Evolutionary conservation across 1,140 invertebrate genomes (phyloP).

Genomic region (Halictus rubicundus): DNA sequence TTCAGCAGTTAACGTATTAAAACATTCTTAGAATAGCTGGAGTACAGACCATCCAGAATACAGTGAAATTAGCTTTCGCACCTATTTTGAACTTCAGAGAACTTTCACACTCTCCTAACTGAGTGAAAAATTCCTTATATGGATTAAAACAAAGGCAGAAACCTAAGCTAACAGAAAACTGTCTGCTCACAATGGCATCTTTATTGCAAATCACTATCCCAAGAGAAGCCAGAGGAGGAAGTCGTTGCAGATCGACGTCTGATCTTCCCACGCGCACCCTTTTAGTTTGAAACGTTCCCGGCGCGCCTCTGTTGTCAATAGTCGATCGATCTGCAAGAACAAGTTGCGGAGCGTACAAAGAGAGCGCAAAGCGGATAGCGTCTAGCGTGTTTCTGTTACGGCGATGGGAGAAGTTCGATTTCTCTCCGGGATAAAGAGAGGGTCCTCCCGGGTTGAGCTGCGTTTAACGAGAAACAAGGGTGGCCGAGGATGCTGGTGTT

Average conservation of each 20-base stretch:
- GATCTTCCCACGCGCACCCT: background rate
- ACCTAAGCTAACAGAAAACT: too few relatives aligned
- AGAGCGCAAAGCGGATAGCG: background rate
- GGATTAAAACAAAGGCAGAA: too few relatives aligned
- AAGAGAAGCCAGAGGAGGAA: too few relatives aligned
- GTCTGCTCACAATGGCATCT: too few relatives aligned
- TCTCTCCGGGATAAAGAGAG: slow-evolving; percentile 1
- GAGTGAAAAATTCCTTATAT: too few relatives aligned
- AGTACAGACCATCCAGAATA: too few relatives aligned
- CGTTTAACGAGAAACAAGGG: slow-evolving; percentile 64
- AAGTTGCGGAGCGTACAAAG: background rate
- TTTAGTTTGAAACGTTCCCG: background rate
- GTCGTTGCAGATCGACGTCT: too few relatives aligned
- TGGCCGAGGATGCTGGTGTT: slow-evolving; percentile 31
- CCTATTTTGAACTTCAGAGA: too few relatives aligned
- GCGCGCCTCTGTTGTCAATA: background rate
- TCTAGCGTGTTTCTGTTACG: slow-evolving; percentile 23
- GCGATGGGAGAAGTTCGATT: slow-evolving; percentile 41
- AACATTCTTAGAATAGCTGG: too few relatives aligned
- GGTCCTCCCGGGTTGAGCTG: slow-evolving; percentile 32
- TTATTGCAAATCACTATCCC: background rate
- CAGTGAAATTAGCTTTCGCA: too few relatives aligned
- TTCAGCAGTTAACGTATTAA: too few relatives aligned
- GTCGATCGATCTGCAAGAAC: background rate
- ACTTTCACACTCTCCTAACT: too few relatives aligned